Evolutionary conservation across 2,113 vertebrate species (phyloP).

Genomic region (Phrynosoma blainvillii): DNA sequence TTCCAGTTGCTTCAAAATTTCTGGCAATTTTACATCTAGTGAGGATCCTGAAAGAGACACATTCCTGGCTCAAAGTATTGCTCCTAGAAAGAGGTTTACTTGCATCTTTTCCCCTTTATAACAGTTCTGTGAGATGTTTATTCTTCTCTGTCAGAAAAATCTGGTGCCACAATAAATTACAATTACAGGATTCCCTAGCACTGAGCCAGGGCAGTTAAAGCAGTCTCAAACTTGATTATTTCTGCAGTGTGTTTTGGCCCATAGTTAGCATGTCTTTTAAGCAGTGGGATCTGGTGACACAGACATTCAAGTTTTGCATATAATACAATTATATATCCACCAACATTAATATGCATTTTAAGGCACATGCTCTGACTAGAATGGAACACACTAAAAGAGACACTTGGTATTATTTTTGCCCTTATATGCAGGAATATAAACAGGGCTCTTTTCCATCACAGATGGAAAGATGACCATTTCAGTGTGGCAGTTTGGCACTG

Average conservation of each 20-base stretch:
- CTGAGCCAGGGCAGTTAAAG: too few relatives aligned
- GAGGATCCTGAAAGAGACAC: too few relatives aligned
- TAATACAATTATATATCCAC: background rate
- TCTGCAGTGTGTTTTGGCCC: too few relatives aligned
- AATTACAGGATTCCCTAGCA: too few relatives aligned
- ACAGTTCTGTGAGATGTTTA: background rate
- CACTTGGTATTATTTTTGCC: conserved; percentile 32
- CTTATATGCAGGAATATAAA: background rate
- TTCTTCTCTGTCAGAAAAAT: background rate
- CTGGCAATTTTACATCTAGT: too few relatives aligned
- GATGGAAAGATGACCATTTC: background rate
- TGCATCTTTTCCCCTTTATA: background rate
- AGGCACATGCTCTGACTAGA: background rate
- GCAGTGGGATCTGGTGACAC: background rate
- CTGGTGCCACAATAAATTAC: background rate
- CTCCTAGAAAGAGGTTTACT: too few relatives aligned
- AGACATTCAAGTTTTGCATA: conserved; percentile 15
- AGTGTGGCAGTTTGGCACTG: background rate
- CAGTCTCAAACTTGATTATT: too few relatives aligned
- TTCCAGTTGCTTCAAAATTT: too few relatives aligned
- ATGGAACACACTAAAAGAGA: conserved; percentile 23
- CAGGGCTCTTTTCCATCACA: background rate
- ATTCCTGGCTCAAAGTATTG: too few relatives aligned
- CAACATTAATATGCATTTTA: background rate
- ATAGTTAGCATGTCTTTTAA: background rate